Base-by-base conservation (phyloP, 1,140 invertebrate species). In the Helicoverpa zea region DNA sequence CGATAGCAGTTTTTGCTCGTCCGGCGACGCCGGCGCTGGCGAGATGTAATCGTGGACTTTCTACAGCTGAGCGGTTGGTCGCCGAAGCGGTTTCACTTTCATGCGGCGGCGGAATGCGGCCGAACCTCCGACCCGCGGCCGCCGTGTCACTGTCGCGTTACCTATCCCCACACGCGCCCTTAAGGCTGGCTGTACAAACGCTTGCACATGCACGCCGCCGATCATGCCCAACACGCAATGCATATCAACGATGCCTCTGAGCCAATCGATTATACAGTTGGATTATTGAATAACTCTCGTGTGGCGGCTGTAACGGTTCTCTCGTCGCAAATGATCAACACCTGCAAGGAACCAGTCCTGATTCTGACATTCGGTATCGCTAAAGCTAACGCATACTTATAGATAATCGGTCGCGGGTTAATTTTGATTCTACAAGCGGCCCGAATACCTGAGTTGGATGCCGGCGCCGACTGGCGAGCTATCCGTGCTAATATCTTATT, bases 401-500 rank as follows among this genome's bases (percentile, higher is more conserved):
- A 68, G n/a, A 47, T 47, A 79, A 86, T 83, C 84, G 84, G 80
- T 74, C 70, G 83, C 81, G 74, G 83, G 83, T 87, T 90, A 86
- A 91, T 87, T 90, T 86, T 73, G 87, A 88, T 88, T 90, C 81
- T 87, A 88, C 88, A 82, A 84, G 86, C 86, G 92, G 79, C 88
- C 90, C 88, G 88, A 92, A 94, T 94, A 91, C 88, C 82, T 82
- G 78, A 82, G 85, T 81, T 49, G 85, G 81, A 91, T 90, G 86
- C 87, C 87, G 86, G 86, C 88, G 87, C 81, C 88, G 87, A 84
- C 59, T 70, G 79, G 75, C 80, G 43, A 80, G 78, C 89, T 91
- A 92, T 92, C 91, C 91, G 89, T 88, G 89, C 92, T 93, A 91
- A 94, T 94, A 93, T 94, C 91, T 94, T 93, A 94, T 94, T 93